These are phyloP conservation scores for Himantopus leucocephalus DNA, from an alignment of 2,113 vertebrate genomes.

Conservation along the genomic window DNA sequence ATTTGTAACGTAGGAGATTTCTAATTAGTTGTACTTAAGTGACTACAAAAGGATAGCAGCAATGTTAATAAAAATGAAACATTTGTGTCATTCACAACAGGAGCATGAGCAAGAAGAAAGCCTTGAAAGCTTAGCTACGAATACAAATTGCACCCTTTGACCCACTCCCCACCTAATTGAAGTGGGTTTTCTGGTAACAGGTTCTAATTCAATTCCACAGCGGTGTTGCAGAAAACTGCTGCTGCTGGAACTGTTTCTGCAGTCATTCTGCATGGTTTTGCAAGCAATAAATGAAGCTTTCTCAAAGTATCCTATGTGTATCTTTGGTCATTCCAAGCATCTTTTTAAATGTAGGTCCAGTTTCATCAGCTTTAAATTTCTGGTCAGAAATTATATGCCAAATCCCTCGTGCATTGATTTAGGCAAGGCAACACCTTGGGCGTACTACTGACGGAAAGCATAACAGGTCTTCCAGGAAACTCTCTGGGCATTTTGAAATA, in stretches of 20 bases:
- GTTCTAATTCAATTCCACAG: neutral
- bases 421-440: neutral
- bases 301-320: neutral
- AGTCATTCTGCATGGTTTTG: neutral
- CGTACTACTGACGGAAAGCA: neutral
- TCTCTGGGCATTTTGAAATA: neutral
- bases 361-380: neutral
- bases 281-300: neutral
- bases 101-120: neutral
- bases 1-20: neutral
- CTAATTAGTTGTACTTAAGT: neutral
- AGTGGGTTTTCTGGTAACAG: neutral
- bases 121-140: neutral
- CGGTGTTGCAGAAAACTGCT: fast-evolving
- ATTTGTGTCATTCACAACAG: neutral
- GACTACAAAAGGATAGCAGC: neutral
- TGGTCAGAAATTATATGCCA: neutral
- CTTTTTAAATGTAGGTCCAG: neutral
- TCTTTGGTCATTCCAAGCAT: neutral
- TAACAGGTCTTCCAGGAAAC: neutral
- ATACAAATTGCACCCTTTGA: neutral
- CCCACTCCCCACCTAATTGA: neutral
- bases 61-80: neutral
- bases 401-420: neutral
- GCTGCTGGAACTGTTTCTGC: neutral